Conservation (phyloP, 2,113 vertebrate genomes). For the Sceloporus tristichus region DNA sequence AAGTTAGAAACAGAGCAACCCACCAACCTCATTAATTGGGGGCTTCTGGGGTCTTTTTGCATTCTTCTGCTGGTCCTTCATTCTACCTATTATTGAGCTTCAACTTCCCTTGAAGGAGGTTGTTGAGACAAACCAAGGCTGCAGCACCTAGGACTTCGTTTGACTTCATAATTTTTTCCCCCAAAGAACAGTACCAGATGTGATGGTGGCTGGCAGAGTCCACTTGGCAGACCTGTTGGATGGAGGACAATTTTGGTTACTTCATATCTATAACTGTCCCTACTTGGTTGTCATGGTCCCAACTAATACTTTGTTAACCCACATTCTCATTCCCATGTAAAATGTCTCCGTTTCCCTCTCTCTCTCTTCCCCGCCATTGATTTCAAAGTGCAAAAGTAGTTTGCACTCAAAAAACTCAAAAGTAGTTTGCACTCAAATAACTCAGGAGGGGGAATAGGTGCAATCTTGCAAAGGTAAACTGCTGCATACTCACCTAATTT, state of each 20-base stretch:
- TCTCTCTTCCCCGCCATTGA: too few species aligned
- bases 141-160: neutral
- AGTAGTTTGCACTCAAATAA: too few species aligned
- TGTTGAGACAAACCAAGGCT: neutral
- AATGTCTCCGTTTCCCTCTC: too few species aligned
- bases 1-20: slow-evolving; percentile 9
- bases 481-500: too few species aligned
- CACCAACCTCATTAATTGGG: neutral
- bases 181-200: neutral
- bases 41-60: neutral
- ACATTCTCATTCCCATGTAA: too few species aligned
- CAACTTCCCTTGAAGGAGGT: neutral
- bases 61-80: neutral
- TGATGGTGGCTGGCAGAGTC: neutral
- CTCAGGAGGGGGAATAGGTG: too few species aligned
- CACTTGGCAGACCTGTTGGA: neutral
- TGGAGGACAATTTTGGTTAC: neutral
- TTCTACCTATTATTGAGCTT: neutral
- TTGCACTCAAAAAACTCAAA: too few species aligned
- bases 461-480: too few species aligned
- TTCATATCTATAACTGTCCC: too few species aligned
- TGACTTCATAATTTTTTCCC: neutral
- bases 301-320: too few species aligned
- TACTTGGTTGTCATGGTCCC: neutral
- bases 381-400: too few species aligned